These are phyloP conservation scores for Albula glossodonta DNA, from an alignment of 2,113 vertebrate species.

Conservation along the genomic window DNA sequence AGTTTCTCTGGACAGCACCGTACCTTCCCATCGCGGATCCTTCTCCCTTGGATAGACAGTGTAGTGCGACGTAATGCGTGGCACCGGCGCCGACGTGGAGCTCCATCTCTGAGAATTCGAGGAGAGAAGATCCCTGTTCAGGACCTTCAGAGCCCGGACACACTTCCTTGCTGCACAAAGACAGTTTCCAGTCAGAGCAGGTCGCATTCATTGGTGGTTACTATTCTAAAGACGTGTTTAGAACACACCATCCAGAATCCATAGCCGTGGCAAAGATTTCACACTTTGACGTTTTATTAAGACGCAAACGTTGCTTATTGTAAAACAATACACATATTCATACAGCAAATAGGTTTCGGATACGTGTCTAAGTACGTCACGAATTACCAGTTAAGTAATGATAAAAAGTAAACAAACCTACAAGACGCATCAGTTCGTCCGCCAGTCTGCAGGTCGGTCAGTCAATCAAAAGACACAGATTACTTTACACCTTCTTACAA, in stretches of 20 bases:
- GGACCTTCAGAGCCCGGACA: slow-evolving; percentile 69
- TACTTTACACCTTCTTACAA: too few species aligned
- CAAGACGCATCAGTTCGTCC: too few species aligned
- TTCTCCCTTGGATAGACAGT: slow-evolving; percentile 85
- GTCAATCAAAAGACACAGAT: too few species aligned
- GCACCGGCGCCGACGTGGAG: slow-evolving; percentile 65
- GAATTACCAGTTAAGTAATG: not conserved
- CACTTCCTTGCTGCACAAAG: slow-evolving; percentile 74
- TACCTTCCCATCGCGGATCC: slow-evolving; percentile 94
- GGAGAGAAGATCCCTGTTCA: slow-evolving; percentile 63
- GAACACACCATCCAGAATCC: not conserved
- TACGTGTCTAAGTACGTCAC: not conserved
- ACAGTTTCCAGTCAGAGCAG: not conserved
- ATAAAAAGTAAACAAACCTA: not conserved
- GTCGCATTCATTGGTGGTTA: not conserved
- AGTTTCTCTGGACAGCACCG: slow-evolving; percentile 5
- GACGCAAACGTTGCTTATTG: not conserved
- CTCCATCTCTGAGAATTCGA: slow-evolving; percentile 63
- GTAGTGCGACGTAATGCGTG: slow-evolving; percentile 93
- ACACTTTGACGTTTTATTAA: not conserved
- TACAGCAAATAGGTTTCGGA: not conserved
- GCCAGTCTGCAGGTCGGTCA: too few species aligned
- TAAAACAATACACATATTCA: not conserved
- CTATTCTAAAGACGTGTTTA: too few species aligned
- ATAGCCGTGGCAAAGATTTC: not conserved